Percentiles rank a stretch among this genome's conserved stretches.
These are phyloP conservation scores for Turnix velox DNA, from an alignment of 2,113 vertebrate genomes.

Conservation along the genomic window DNA sequence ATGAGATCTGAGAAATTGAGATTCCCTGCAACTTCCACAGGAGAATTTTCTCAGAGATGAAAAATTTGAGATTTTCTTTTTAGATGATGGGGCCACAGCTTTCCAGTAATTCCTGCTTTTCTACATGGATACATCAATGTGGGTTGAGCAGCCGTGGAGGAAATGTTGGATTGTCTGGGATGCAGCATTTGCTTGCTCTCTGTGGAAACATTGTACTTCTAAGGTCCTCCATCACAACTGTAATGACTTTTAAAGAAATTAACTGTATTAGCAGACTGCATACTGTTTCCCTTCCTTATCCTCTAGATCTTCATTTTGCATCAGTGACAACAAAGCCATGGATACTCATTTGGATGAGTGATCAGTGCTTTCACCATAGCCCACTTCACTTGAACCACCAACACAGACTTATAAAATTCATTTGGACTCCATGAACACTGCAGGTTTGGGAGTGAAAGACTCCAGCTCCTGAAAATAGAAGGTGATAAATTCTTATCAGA, in stretches of 20 bases:
- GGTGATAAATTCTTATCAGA: neutral
- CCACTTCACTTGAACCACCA: neutral
- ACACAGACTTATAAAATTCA: neutral
- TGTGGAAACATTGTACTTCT: neutral
- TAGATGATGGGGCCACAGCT: neutral
- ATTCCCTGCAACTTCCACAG: neutral
- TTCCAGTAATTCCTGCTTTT: conserved; percentile 5
- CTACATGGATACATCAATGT: neutral
- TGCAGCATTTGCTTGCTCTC: neutral
- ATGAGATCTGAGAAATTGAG: neutral
- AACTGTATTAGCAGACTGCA: neutral
- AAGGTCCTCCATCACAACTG: neutral
- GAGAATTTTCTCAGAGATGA: neutral
- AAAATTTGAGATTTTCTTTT: neutral
- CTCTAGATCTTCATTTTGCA: neutral
- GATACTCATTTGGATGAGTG: neutral
- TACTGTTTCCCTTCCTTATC: neutral
- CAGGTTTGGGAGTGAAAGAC: neutral
- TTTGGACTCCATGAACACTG: neutral
- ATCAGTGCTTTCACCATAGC: neutral
- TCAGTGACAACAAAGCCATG: neutral
- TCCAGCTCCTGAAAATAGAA: neutral
- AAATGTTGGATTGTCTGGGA: neutral
- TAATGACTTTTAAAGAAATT: neutral
- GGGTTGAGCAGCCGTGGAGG: neutral